Percentiles rank a stretch among this genome's conserved stretches.
phyloP scores from a whole-genome alignment of 2,113 vertebrate species.

The Dicentrarchus labrax region DNA sequence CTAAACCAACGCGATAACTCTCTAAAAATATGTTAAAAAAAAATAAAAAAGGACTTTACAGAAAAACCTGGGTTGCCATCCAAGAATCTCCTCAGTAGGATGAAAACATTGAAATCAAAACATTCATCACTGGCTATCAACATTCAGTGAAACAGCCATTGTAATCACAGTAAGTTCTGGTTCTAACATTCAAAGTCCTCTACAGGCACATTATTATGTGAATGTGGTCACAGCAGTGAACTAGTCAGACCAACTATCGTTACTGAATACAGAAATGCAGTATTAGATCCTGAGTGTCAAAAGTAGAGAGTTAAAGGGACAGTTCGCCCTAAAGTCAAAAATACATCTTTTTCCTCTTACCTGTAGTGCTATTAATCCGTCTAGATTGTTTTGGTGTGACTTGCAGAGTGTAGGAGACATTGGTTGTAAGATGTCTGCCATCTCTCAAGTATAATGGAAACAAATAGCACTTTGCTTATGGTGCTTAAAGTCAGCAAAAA shows the following conservation, averaged over 20 bases:
- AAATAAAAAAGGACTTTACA: not conserved
- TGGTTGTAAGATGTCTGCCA: no score
- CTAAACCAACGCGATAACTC: not conserved
- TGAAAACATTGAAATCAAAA: conserved; percentile 10
- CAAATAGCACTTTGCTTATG: no score
- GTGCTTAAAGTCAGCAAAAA: no score
- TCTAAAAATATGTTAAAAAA: not conserved
- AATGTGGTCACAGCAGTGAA: conserved; percentile 18
- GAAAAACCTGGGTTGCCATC: not conserved
- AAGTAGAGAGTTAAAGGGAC: conserved; percentile 3
- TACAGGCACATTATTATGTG: conserved; percentile 14
- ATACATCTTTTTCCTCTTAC: no score
- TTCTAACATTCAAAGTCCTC: conserved; percentile 28
- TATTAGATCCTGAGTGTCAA: conserved; percentile 59
- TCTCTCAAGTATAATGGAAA: no score
- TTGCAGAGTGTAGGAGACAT: no score
- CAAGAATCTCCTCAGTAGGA: conserved; percentile 13
- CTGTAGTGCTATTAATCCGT: no score
- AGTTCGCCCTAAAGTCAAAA: no score
- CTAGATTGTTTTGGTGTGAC: no score
- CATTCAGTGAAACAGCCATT: not conserved
- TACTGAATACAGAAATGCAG: conserved; percentile 31
- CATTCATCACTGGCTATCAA: conserved; percentile 21
- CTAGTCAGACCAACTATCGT: conserved; percentile 19
- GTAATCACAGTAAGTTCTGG: conserved; percentile 35